A percentile compares a stretch with the other conserved stretches of the same genome.
Evolutionary conservation across 2,888 invertebrate genomes (phyloP).

Genomic region (Brachyptera risi): DNA sequence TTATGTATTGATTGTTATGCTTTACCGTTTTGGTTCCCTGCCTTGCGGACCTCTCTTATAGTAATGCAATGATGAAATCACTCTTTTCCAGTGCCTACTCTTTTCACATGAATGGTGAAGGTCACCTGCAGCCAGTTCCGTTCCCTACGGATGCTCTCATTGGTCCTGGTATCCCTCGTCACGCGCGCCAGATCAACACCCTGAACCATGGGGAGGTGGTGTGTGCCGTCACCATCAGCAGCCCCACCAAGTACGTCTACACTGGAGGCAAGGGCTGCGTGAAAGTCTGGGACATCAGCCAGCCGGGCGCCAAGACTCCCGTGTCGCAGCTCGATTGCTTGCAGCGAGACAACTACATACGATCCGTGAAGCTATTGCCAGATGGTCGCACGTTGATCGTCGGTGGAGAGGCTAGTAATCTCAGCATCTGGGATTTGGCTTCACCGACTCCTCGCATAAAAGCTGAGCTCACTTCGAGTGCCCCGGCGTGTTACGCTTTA

Average conservation of each 20-base stretch:
- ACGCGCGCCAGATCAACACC: conserved; percentile 84
- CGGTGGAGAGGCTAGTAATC: conserved; percentile 92
- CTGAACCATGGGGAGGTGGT: conserved; percentile 95
- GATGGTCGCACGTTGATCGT: conserved; percentile 93
- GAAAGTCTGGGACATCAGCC: conserved; percentile 78
- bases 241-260: conserved; percentile 87
- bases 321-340: conserved; percentile 76
- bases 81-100: conserved; percentile 73
- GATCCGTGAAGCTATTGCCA: conserved; percentile 89
- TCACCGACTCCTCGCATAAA: conserved; percentile 89
- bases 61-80: not conserved
- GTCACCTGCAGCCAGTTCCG: conserved; percentile 84
- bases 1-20: too few species aligned
- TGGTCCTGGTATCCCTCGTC: conserved; percentile 90
- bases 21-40: too few species aligned
- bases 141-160: conserved; percentile 92
- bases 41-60: conserved; percentile 1
- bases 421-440: conserved; percentile 94
- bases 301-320: conserved; percentile 71
- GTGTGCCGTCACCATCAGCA: conserved; percentile 92
- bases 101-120: conserved; percentile 87
- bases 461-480: conserved; percentile 83
- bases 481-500: conserved; percentile 96
- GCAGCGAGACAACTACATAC: conserved; percentile 95
- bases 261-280: conserved; percentile 96